Evolutionary conservation across 2,797 vertebrate species (phyloP), one percentile per base, ranked within the genome.

Genomic region (Fistularia commersonii): DNA sequence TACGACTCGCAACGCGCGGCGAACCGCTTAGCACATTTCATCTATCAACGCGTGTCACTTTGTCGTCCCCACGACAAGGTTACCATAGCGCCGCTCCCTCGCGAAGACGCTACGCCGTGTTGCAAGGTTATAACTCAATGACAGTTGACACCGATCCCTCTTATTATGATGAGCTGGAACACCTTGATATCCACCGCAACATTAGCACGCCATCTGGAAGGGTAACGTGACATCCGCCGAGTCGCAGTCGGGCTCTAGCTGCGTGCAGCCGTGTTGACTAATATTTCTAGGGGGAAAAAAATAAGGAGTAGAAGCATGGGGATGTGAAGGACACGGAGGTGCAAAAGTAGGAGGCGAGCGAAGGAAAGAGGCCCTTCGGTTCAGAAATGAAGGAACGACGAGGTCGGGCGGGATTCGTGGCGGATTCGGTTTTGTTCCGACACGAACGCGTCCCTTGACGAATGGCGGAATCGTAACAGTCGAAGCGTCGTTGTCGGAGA

Each of bases 151-250:
- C 66, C 70, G 82, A 82, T 87, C 73, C 79, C 83, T 88, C 81
- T 85, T 88, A 86, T 88, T 85, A 86, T 90, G 87, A 90, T 86
- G 84, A 85, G 82, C 83, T 81, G 76, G 82, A 90, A 86, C 88
- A 89, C 89, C 87, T 89, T 90, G 85, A 85, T 89, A 85, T 80
- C 78, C 69, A 62, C 74, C 72, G 80, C 83, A 84, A 88, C 82
- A 87, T 89, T 90, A 89, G 81, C 72, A 44, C 72, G 72, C 88
- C 88, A 92, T 91, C 89, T 91, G 90, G 89, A 90, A 83, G 82
- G 82, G 72, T 88, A 83, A 80, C 77, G 78, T 69, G 79, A 81
- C 55, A 55, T 88, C 78, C 82, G 88, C 83, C 80, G 79, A 82
- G 76, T 77, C 64, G 72, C 58, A 70, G 76, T 72, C 65, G 83